Base-by-base conservation (phyloP, 2,888 invertebrate genomes). In the Rambutsinella grinnellia region DNA sequence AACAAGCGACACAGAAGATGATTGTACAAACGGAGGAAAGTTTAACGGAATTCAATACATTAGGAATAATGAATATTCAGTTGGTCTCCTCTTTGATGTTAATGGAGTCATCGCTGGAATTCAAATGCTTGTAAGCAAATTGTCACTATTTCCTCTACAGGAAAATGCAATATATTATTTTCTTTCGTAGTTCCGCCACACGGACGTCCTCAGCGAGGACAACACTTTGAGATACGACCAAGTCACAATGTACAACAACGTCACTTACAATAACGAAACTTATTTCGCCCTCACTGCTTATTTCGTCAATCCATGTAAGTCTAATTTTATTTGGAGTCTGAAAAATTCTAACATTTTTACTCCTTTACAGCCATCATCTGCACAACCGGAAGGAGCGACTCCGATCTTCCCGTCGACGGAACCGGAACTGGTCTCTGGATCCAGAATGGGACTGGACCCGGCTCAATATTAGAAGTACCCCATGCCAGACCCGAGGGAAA, bases 71-170 rank as follows among this genome's bases (percentile, higher is more conserved):
- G 82, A 82, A 27, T 27, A 60, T 54, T 49, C 68, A 2, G 58
- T 82, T 15, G 69, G 62, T 28, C 60, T 80, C 17, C 61, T 82
- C 26, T 79, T 56, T 17, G 80, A 81, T 26, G 47, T 24, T 10
- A 77, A 82, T 56, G 81, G 81, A 44, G 58, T 70, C 49, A 76
- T 82, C 27, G 78, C 81, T 76, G 82, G 82, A 69, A 69, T 81
- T 36, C 82, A 82, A 56, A 76, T 78, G 53, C 54, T 78, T 60
- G 79, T 82, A 75, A 69, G 74, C 53, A 36, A 26, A 23, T 1
- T 23, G 63, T 17, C 44, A 70, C n/a, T 21, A 21, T 17, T n/a
- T 56, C 1, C n/a, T n/a, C n/a, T n/a, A n/a, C n/a, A n/a, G n/a
- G n/a, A n/a, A n/a, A n/a, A n/a, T n/a, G n/a, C n/a, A 56, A 56